These are phyloP conservation scores for Astyanax mexicanus DNA, from an alignment of 2,797 vertebrate genomes.

Conservation along the genomic window DNA sequence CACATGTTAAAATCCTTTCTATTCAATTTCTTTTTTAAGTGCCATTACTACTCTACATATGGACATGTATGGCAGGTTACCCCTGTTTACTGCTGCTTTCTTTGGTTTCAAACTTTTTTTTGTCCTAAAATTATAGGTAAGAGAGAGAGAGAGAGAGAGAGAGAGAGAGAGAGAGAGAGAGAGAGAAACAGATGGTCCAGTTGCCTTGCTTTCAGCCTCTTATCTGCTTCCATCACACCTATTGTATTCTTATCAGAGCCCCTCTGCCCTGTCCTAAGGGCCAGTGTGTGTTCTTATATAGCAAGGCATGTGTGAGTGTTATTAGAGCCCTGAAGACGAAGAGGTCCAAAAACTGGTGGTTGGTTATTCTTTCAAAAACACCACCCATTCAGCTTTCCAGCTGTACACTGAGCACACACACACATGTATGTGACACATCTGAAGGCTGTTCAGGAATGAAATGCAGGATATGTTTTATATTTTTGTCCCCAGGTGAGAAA, in stretches of 20 bases:
- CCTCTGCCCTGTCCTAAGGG: constrained; percentile 60
- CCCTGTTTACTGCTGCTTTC: no score
- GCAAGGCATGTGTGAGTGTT: constrained; percentile 21
- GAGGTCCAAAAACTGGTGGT: background rate
- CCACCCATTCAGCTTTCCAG: background rate
- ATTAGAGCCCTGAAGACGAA: background rate
- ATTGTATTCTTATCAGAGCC: constrained; percentile 62
- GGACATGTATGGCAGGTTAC: no score
- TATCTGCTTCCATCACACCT: constrained; percentile 58
- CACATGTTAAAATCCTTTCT: no score
- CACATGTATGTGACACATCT: background rate
- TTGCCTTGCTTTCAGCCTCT: constrained; percentile 38
- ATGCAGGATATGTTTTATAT: constrained; percentile 32
- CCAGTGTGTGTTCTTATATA: constrained; percentile 15
- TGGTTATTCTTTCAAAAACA: background rate
- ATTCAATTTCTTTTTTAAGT: no score
- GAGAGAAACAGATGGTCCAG: constrained; percentile 45
- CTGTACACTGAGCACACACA: background rate
- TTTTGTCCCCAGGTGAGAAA: no score
- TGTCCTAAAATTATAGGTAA: no score
- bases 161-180: background rate
- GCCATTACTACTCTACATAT: no score
- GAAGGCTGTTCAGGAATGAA: constrained; percentile 24
- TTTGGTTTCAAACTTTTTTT: no score
- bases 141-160: no score